Base-by-base conservation (phyloP, 92 coral and sea anemone genomes). In the Blastomussa wellsi region DNA sequence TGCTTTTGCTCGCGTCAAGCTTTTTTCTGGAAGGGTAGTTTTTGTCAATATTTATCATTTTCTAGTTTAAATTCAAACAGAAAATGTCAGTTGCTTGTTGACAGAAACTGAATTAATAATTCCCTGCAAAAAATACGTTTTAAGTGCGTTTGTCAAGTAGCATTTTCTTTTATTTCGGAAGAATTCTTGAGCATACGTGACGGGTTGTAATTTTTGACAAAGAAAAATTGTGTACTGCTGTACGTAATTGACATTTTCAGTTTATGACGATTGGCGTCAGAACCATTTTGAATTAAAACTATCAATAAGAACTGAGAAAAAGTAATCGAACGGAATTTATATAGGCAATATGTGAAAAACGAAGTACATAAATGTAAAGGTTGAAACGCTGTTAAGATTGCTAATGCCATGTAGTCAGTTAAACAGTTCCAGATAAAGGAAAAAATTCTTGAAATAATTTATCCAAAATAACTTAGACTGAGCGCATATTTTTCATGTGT, bases 21-120 rank as follows among this genome's bases (percentile, higher is more conserved):
- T 70, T 70, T 36, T 19, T 29, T 59, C 0, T 19, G 14, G 33
- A 9, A 83, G 33, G 36, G 0, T 31, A 29, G 35, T 10, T 38
- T 38, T 17, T 41, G 55, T 39, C 60, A 31, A 19, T 55, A 67
- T 83, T 73, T 74, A 53, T 31, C 7, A 29, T 42, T 73, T 20
- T 19, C 42, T 5, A 15, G 48, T 29, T 60, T 8, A 7, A 66
- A 33, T 74, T 57, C 72, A 83, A 39, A 83, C 79, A 74, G 32
- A 38, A n/a, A 26, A 57, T 74, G 80, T 73, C 73, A 74, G 59
- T 60, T 74, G 15, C 60, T 22, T 60, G 60, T 39, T 52, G 74
- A 60, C 80, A 74, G 19, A 73, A n/a, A 39, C 59, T 83, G 47
- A 83, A 73, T 74, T 62, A 83, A 57, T 73, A 74, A 72, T 53